Evolutionary conservation across 2,113 vertebrate genomes (phyloP), one percentile per base, ranked within the genome.

Genomic region (Syrrhaptes paradoxus): DNA sequence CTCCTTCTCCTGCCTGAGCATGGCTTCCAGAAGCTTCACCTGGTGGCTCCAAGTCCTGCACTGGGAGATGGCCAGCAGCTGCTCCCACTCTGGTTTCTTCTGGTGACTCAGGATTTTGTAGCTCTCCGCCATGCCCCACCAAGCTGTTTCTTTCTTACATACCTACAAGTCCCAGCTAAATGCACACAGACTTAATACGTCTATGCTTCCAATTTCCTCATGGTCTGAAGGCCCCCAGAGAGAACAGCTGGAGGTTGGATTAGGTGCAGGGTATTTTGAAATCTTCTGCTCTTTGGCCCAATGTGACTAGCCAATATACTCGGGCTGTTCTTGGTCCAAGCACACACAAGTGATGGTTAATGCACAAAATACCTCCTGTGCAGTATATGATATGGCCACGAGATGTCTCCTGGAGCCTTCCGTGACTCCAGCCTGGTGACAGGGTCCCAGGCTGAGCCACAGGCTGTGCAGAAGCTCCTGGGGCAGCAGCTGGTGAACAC

Each of bases 381-480:
- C 93, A 96, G 90, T 97, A 86, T 80, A 3, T 43, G 48, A 45
- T 62, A 28, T 4, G 94, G 81, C 96, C 96, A 94, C 96, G 75
- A 96, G 95, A 96, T 96, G 95, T 97, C 95, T 93, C 95, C 91
- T 76, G 1, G 57, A 90, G 90, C 93, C 51, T 7, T 55, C 5
- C 0, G 0, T 1, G 6, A 21, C 55, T 96, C 66, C 75, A 83
- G 59, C 28, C 71, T 58, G 51, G 9, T 26, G 29, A 28, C 5
- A 2, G 29, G 24, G 31, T 11, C 22, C 46, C 51, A 6, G 13
- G 0, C 28, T 10, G 67, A 18, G 54, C 51, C 46, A 11, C 15
- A 28, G 70, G 32, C 75, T 48, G 13, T 21, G 73, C 55, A 74
- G 79, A 67, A 81, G 36, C 13, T 86, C 12, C 32, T 82, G 54